Evolutionary conservation across 2,888 invertebrate genomes (phyloP).

Genomic region (Nomada goodeniana): DNA sequence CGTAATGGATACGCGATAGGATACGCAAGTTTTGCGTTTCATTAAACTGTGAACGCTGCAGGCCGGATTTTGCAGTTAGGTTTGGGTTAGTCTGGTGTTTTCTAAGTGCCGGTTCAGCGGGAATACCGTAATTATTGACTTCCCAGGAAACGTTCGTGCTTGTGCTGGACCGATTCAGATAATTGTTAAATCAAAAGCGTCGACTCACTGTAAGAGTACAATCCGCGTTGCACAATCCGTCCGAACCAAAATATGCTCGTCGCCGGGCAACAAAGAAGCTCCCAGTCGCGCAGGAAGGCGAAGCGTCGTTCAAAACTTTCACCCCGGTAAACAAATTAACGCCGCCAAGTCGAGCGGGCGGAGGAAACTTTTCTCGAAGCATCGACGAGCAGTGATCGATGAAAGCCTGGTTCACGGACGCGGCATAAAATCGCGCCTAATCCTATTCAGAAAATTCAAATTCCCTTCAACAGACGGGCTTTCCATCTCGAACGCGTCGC

Average conservation of each 20-base stretch:
- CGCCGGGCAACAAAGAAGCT: background rate
- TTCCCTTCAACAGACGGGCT: constrained; percentile 38
- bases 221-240: too few species aligned
- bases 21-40: too few species aligned
- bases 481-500: background rate
- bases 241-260: background rate
- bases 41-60: too few species aligned
- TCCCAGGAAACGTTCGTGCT: background rate
- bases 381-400: constrained; percentile 21
- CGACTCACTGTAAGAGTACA: too few species aligned
- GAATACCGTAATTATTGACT: background rate
- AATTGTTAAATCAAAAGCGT: too few species aligned
- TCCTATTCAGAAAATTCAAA: constrained; percentile 27
- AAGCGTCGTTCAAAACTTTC: background rate
- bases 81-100: too few species aligned
- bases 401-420: constrained; percentile 35
- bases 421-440: background rate
- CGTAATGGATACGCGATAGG: too few species aligned
- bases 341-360: background rate
- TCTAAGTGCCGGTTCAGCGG: background rate
- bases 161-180: background rate
- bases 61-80: too few species aligned
- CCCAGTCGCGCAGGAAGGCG: background rate
- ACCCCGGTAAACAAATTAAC: background rate
- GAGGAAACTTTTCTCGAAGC: background rate